A percentile compares a stretch with the other conserved stretches of the same genome.
phyloP scores from a whole-genome alignment of 2,797 vertebrate genomes.

The Pangasius sanitwongsei region DNA sequence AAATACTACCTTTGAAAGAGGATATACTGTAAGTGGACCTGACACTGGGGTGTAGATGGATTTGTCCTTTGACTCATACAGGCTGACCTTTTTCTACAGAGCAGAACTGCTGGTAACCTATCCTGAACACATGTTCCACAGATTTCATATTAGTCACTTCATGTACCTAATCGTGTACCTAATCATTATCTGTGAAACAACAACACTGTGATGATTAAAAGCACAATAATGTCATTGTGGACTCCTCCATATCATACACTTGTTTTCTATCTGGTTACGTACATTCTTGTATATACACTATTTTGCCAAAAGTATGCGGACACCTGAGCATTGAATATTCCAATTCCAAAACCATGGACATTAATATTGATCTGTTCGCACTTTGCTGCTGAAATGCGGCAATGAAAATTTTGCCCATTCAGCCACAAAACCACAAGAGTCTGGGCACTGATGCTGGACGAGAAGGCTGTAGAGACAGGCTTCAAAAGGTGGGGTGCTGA shows the following conservation, averaged over 20 bases:
- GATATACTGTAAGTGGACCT: not conserved
- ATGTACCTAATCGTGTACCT: too few relatives aligned
- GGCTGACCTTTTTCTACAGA: conserved; percentile 36
- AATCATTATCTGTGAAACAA: conserved; percentile 1
- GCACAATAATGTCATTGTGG: not conserved
- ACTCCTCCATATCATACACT: not conserved
- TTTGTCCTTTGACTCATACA: conserved; percentile 32
- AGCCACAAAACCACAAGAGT: not conserved
- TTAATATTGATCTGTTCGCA: not conserved
- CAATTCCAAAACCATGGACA: not conserved
- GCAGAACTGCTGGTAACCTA: not conserved
- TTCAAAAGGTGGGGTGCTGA: not conserved
- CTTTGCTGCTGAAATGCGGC: not conserved
- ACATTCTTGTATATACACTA: not conserved
- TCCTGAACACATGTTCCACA: conserved; percentile 2
- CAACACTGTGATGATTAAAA: not conserved
- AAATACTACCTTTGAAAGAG: conserved; percentile 15
- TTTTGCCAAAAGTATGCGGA: not conserved
- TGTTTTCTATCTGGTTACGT: not conserved
- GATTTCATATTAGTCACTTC: not conserved
- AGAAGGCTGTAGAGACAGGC: not conserved
- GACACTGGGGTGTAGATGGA: conserved; percentile 27
- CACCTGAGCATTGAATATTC: not conserved
- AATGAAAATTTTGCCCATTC: not conserved
- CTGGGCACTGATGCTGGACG: not conserved